Evolutionary conservation across 2,888 invertebrate genomes (phyloP), one percentile per base, ranked within the genome.

Genomic region (Drosophila meridiana): DNA sequence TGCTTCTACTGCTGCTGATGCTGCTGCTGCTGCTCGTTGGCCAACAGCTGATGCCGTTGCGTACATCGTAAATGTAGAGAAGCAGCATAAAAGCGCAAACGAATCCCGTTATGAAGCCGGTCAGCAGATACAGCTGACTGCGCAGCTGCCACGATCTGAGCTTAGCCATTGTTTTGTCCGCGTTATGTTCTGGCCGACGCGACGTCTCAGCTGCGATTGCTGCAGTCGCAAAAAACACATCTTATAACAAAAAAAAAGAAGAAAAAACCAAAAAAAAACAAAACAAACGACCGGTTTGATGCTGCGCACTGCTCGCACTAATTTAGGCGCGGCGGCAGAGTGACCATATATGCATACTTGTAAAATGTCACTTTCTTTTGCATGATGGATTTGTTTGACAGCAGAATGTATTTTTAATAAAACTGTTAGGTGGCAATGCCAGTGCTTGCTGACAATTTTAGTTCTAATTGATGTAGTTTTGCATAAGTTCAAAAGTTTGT

Each of bases 101-200:
- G 32, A 92, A 92, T 36, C 91, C 91, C 26, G 75, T 78, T 7
- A 80, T 79, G 59, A 92, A 91, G 14, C 92, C 92, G 14, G 77
- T 72, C 9, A 91, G 50, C 28, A 87, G 73, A 11, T 83, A 81
- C 62, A 92, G 38, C 48, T 88, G 92, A 4, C 76, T 70, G 42
- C 73, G 86, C 45, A 67, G 36, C 50, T 58, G 52, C 6, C 62
- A 30, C 28, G 55, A 32, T 9, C 58, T 47, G 7, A 75, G 20
- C 30, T 59, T 75, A 28, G 34, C 45, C 30, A 55, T 61, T 55
- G 45, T 47, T 45, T 59, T 65, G 34, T 42, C 40, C 45, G 52
- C 48, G 81, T 40, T 87, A 76, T 86, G 73, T 86, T 90, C 87
- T 83, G 55, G 7, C 56, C 85, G 55, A 67, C 90, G 82, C 85